Evolutionary conservation across 2,888 invertebrate species (phyloP).

Genomic region (Patella depressa): DNA sequence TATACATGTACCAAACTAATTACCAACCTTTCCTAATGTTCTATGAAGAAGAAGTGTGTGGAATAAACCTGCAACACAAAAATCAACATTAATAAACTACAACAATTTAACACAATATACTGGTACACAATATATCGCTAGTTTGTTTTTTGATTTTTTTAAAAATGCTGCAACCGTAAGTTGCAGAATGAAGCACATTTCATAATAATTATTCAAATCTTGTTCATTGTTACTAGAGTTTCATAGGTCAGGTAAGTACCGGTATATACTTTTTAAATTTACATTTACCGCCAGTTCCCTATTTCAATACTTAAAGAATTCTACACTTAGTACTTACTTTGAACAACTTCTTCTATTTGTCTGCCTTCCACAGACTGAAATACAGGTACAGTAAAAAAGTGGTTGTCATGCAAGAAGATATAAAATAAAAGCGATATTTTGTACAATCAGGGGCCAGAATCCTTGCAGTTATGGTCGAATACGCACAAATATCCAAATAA

Average conservation of each 20-base stretch:
- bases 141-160: no score
- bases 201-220: not conserved
- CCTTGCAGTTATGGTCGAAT: no score
- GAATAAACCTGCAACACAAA: constrained; percentile 68
- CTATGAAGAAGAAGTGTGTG: constrained; percentile 73
- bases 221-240: no score
- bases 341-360: constrained; percentile 61
- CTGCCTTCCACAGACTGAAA: constrained; percentile 72
- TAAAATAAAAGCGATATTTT: no score
- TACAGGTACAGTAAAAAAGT: not conserved
- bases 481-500: no score
- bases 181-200: not conserved
- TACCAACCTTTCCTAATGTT: constrained; percentile 72
- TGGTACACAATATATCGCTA: no score
- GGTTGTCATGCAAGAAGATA: no score
- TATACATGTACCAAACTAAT: not conserved
- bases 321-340: constrained; percentile 43
- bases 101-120: not conserved
- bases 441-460: no score
- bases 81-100: not conserved
- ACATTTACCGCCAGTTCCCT: no score
- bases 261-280: no score
- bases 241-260: no score
- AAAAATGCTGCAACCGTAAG: not conserved
- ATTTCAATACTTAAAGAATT: no score